Base-by-base conservation (phyloP, 2,113 vertebrate genomes). In the Pagrus major region DNA sequence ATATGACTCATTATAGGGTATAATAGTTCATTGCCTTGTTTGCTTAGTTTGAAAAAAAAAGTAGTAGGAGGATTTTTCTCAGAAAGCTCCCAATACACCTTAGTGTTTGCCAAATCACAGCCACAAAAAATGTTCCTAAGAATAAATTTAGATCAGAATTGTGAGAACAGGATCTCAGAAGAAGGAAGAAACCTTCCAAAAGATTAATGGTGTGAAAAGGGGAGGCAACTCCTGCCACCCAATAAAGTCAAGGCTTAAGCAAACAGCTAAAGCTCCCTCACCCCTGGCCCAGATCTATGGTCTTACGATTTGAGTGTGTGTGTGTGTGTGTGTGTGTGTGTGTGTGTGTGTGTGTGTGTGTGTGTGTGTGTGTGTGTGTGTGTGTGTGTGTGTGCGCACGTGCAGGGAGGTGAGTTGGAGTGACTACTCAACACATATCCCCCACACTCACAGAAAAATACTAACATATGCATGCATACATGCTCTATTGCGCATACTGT, bases 161-260 rank as follows among this genome's bases (percentile, higher is more conserved):
- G 87, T 83, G 84, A 89, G 80, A 86, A 69, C 73, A 41, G 47
- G 63, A 87, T 84, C 81, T 86, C 68, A 74, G 75, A 80, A 74
- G 75, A 80, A 80, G 79, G 75, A 85, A 80, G 76, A 85, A 83
- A 80, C 74, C 55, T 64, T 89, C 79, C 75, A 87, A 69, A 84
- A 91, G 88, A 91, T 85, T 80, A 85, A 93, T 83, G 80, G 67
- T 77, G 86, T 64, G 78, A 92, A 90, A 87, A 60, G 73, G 71
- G 76, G 61, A 88, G 86, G 77, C 63, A 44, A 78, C 51, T 83
- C 65, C 84, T 87, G 61, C 73, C 55, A 81, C 90, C 85, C 81
- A 83, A 86, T 85, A 86, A 83, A 91, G 80, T 83, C 59, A 76
- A 79, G 25, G 80, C 85, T 86, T 82, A 83, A 76, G 58, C 75